A percentile compares a stretch with the other conserved stretches of the same genome.
phyloP scores from a whole-genome alignment of 2,113 vertebrate species.

The Pygoscelis antarcticus region DNA sequence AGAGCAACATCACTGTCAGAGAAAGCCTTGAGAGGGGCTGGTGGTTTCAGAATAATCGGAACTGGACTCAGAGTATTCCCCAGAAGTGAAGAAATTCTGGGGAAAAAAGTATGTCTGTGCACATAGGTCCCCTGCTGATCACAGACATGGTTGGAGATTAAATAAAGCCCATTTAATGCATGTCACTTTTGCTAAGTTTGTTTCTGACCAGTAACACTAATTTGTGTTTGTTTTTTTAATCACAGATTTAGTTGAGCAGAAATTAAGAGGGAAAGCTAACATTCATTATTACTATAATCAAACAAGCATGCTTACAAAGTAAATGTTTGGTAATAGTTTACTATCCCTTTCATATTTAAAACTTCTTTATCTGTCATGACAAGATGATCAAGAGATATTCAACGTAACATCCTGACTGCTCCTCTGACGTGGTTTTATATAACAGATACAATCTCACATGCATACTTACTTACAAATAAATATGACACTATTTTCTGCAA shows the following conservation, averaged over 20 bases:
- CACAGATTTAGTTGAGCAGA: not conserved
- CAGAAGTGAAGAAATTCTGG: not conserved
- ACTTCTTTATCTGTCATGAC: not conserved
- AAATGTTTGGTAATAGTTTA: not conserved
- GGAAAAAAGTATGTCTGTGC: rapidly evolving
- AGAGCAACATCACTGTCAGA: not conserved
- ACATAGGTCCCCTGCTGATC: not conserved
- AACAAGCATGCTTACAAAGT: not conserved
- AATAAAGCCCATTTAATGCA: not conserved
- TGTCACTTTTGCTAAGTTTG: not conserved
- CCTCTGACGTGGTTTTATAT: not conserved
- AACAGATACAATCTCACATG: not conserved
- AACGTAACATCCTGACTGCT: not conserved
- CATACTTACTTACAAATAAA: not conserved
- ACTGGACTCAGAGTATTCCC: not conserved
- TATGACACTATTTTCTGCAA: not conserved
- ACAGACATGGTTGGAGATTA: not conserved
- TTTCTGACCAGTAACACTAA: not conserved
- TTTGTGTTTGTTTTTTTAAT: not conserved
- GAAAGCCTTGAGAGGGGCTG: not conserved
- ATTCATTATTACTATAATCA: not conserved
- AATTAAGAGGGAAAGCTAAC: not conserved
- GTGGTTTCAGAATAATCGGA: not conserved
- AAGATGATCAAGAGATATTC: not conserved
- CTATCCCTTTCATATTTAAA: not conserved